phyloP scores from a whole-genome alignment of 2,113 vertebrate genomes.

The Saccopteryx bilineata region DNA sequence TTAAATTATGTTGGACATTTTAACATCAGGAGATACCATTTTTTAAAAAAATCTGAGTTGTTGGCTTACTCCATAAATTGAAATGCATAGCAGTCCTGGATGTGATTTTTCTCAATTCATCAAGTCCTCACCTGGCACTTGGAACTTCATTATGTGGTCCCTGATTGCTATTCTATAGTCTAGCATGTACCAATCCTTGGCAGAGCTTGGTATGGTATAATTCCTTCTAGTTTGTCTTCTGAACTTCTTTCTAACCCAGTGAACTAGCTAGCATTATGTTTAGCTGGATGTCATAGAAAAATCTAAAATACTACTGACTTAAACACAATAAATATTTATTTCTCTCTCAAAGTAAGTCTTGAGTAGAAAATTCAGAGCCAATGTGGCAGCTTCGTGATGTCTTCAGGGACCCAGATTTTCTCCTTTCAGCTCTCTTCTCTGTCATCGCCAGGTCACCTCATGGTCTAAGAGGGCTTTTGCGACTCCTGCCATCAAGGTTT shows the following conservation, averaged over 20 bases:
- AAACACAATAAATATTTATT: not conserved
- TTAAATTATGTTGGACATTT: not conserved
- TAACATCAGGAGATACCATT: not conserved
- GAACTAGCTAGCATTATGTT: not conserved
- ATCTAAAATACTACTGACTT: not conserved
- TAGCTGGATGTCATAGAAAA: slow-evolving; percentile 8
- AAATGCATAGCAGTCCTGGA: not conserved
- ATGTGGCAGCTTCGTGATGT: not conserved
- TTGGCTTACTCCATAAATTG: not conserved
- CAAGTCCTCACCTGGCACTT: not conserved
- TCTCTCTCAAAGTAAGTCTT: slow-evolving; percentile 3
- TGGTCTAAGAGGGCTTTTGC: not conserved
- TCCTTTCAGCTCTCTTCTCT: not conserved
- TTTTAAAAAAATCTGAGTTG: not conserved
- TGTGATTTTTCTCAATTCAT: not conserved
- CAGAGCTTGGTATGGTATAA: not conserved
- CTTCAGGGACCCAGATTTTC: not conserved
- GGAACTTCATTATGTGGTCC: not conserved
- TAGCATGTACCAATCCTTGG: not conserved
- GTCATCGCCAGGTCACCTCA: not conserved
- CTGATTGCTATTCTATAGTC: not conserved
- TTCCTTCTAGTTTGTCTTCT: not conserved
- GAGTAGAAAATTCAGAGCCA: not conserved
- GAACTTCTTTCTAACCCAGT: not conserved
- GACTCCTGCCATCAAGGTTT: not conserved